Evolutionary conservation across 2,888 invertebrate species (phyloP), one percentile per base, ranked within the genome.

Genomic region (Scelioninae gen. 1): DNA sequence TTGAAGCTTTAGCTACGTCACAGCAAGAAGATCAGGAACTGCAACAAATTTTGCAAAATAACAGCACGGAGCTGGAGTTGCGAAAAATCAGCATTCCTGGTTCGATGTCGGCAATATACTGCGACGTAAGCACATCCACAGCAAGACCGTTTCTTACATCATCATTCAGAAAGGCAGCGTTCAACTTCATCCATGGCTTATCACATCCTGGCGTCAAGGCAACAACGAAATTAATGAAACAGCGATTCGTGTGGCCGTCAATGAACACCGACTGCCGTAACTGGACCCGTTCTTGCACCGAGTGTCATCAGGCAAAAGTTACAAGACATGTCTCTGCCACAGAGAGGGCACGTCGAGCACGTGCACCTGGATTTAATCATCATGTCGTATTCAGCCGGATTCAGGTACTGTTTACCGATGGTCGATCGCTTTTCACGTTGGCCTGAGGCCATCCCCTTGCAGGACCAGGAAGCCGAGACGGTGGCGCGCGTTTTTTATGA

Each of bases 201-300:
- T 76, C 86, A 4, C 90, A 88, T 69, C 87, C 87, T 5, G 88
- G 88, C 0, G 68, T 83, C 0, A 84, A 84, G 5, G 84, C 85
- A 0, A 88, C 89, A 0, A 58, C 65, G 0, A 88, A 86, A 15
- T 32, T 92, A 1, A 85, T 93, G 0, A 69, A 88, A 0, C 55
- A 90, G 29, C 85, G 90, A 0, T 93, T 87, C 51, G 89, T 92
- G 0, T 92, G 92, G 92, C 92, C 91, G 0, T 85, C 85, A 0
- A 86, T 93, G 0, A 87, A 89, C 0, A 82, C 77, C 7, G 91
- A 93, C 60, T 89, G 88, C 62, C 63, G 87, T 0, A 49, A 80
- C 0, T 92, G 91, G 92, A 84, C 89, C 0, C 85, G 84, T 4
- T 53, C 81, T 0, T 92, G 92, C 66, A 47, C 87, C 5, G 47